Conservation (phyloP, 2,888 invertebrate species). For the Resseliella maxima region DNA sequence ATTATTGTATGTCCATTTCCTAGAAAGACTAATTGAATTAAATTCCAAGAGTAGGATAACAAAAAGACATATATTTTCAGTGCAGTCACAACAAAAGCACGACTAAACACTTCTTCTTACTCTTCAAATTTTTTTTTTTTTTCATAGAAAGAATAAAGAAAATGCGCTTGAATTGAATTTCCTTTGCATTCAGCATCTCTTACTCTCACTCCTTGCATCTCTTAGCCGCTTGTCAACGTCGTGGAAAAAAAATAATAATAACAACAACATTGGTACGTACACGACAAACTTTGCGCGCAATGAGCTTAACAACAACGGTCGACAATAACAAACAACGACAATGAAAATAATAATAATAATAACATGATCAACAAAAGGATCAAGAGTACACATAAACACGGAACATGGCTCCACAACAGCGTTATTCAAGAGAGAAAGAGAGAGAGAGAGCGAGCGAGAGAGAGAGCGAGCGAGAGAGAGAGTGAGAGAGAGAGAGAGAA, state of each 20-base stretch:
- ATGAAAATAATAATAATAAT: slow-evolving; percentile 15
- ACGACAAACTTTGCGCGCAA: slow-evolving; percentile 4
- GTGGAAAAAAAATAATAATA: background rate
- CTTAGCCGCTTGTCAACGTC: background rate
- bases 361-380: slow-evolving; percentile 35
- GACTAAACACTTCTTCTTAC: background rate
- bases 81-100: background rate
- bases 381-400: background rate
- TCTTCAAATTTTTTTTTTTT: background rate
- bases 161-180: slow-evolving; percentile 48
- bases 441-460: background rate
- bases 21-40: slow-evolving; percentile 51
- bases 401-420: background rate
- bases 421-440: background rate
- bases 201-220: background rate
- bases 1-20: slow-evolving; percentile 51
- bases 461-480: background rate
- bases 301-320: background rate
- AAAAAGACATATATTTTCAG: background rate
- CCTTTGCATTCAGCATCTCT: slow-evolving; percentile 19
- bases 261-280: background rate
- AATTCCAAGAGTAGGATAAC: slow-evolving; percentile 32
- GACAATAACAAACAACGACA: background rate
- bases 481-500: background rate
- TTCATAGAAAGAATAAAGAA: slow-evolving; percentile 31